Evolutionary conservation across 2,113 vertebrate species (phyloP).

Genomic region (Telmatochromis sp.): DNA sequence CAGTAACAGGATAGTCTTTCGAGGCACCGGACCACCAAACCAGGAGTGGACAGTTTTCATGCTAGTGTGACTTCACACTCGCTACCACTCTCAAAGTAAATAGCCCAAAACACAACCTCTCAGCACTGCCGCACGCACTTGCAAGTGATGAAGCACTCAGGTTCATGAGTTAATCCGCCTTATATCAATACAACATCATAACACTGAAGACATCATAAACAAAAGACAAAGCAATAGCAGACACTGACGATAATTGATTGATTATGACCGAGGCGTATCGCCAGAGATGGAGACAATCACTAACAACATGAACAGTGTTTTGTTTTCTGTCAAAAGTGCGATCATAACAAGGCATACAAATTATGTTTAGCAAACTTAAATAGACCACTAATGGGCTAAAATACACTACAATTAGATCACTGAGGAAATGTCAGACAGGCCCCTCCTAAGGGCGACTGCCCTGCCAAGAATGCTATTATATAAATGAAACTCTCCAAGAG

Average conservation of each 20-base stretch:
- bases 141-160: background rate
- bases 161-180: background rate
- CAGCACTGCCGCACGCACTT: background rate
- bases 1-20: background rate
- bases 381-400: constrained; percentile 17
- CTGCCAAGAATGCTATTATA: constrained; percentile 55
- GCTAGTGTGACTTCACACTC: background rate
- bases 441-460: background rate
- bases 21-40: background rate
- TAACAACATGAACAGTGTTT: background rate
- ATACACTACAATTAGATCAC: constrained; percentile 33
- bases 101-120: background rate
- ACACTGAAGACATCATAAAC: background rate
- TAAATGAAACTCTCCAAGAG: constrained; percentile 40
- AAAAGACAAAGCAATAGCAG: background rate
- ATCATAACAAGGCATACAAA: background rate
- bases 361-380: constrained; percentile 5
- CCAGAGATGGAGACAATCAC: background rate
- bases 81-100: background rate
- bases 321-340: constrained; percentile 1
- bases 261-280: background rate
- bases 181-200: background rate
- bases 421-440: constrained; percentile 11
- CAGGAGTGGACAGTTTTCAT: background rate
- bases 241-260: background rate